Conservation (phyloP, 2,888 invertebrate species). For the Teleiodes luculella region DNA sequence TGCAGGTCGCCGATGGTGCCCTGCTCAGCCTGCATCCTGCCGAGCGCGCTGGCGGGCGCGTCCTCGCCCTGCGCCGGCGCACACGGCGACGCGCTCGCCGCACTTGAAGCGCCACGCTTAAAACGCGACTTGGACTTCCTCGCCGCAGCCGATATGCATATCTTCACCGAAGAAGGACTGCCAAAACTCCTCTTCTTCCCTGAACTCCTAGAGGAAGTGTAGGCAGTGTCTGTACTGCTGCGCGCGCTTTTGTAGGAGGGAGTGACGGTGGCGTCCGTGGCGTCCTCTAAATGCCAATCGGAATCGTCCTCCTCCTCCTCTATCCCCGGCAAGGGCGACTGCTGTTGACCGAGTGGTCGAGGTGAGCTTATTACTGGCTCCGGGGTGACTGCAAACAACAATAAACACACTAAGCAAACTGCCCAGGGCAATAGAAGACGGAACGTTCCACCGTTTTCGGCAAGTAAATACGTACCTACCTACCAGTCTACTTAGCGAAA, state of each 20-base stretch:
- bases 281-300: constrained; percentile 76
- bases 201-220: constrained; percentile 69
- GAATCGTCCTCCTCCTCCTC: constrained; percentile 84
- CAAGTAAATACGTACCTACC: background rate
- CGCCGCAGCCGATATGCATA: constrained; percentile 77
- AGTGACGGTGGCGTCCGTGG: constrained; percentile 69
- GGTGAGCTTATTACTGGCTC: constrained; percentile 76
- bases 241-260: constrained; percentile 74
- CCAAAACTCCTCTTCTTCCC: constrained; percentile 74
- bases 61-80: constrained; percentile 51
- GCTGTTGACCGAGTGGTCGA: constrained; percentile 81
- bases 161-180: constrained; percentile 79
- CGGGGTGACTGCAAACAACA: constrained; percentile 74
- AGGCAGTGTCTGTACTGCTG: constrained; percentile 74
- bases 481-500: background rate
- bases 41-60: constrained; percentile 56
- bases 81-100: constrained; percentile 42
- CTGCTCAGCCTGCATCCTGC: constrained; percentile 94
- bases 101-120: constrained; percentile 63
- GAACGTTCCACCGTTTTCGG: background rate
- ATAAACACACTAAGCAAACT: constrained; percentile 44
- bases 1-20: constrained; percentile 94
- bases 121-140: constrained; percentile 74
- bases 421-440: background rate
- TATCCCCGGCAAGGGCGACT: constrained; percentile 88